phyloP scores from a whole-genome alignment of 1,140 invertebrate species.

The Melipona quadrifasciata region DNA sequence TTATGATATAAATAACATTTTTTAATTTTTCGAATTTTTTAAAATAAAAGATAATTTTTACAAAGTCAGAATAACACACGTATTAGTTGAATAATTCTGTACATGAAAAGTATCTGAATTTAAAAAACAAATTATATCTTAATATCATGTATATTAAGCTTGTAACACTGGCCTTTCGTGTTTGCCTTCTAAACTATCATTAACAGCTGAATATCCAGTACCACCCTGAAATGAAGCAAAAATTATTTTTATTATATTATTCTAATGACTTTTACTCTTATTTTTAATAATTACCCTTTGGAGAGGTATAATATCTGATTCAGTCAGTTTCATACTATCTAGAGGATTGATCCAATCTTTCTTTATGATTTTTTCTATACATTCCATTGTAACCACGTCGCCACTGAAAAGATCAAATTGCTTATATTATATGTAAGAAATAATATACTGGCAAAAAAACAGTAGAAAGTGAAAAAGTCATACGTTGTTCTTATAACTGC shows the following conservation, averaged over 20 bases:
- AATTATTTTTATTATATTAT: constrained; percentile 12
- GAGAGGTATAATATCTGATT: constrained; percentile 96
- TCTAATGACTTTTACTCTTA: neutral
- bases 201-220: constrained; percentile 96
- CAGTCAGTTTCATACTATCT: constrained; percentile 92
- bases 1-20: neutral
- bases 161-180: constrained; percentile 94
- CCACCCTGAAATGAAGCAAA: constrained; percentile 87
- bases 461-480: constrained; percentile 74
- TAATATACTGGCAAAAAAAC: neutral
- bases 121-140: neutral
- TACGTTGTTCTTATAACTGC: constrained; percentile 95
- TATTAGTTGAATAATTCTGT: neutral
- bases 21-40: neutral
- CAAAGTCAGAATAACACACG: neutral
- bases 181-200: constrained; percentile 91
- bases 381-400: constrained; percentile 98
- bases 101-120: neutral
- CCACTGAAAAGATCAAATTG: constrained; percentile 84
- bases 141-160: constrained; percentile 73
- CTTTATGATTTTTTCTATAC: constrained; percentile 97
- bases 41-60: neutral
- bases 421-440: neutral
- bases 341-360: constrained; percentile 99
- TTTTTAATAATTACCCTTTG: constrained; percentile 87